Evolutionary conservation across 2,888 invertebrate genomes (phyloP).

Genomic region (Cantharis lateralis): DNA sequence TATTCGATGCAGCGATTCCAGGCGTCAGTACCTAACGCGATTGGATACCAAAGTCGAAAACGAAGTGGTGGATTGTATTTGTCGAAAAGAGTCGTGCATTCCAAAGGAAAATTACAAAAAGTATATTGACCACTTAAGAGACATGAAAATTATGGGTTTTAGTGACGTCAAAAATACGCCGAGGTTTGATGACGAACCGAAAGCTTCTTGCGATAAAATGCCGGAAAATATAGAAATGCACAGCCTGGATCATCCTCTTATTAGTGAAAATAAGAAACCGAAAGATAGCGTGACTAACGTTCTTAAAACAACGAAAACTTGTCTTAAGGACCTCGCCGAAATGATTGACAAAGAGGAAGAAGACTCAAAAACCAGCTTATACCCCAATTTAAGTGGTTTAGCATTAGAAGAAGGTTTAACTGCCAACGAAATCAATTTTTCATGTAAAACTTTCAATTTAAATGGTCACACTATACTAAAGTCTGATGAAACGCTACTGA

Average conservation of each 20-base stretch:
- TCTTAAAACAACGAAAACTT: background rate
- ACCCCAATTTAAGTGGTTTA: slow-evolving; percentile 14
- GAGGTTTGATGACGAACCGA: background rate
- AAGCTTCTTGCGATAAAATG: background rate
- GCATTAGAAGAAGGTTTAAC: slow-evolving; percentile 3
- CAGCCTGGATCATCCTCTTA: background rate
- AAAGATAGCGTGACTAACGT: background rate
- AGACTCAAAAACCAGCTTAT: background rate
- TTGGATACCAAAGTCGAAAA: slow-evolving; percentile 44
- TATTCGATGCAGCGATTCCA: slow-evolving; percentile 76
- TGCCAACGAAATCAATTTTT: background rate
- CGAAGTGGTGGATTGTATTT: slow-evolving; percentile 47
- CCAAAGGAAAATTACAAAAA: slow-evolving; percentile 49
- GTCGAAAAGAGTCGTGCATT: slow-evolving; percentile 44
- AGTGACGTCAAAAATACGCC: background rate
- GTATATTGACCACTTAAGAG: slow-evolving; percentile 47
- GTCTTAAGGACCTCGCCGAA: background rate
- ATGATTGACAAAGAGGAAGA: background rate
- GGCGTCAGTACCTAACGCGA: slow-evolving; percentile 47
- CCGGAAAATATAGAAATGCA: slow-evolving; percentile 19
- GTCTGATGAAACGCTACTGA: background rate
- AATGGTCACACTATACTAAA: background rate
- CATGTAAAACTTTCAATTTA: background rate
- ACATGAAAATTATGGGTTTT: slow-evolving; percentile 17
- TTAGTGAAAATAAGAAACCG: background rate